phyloP scores from a whole-genome alignment of 92 coral and sea anemone species.

The Blastomussa wellsi region DNA sequence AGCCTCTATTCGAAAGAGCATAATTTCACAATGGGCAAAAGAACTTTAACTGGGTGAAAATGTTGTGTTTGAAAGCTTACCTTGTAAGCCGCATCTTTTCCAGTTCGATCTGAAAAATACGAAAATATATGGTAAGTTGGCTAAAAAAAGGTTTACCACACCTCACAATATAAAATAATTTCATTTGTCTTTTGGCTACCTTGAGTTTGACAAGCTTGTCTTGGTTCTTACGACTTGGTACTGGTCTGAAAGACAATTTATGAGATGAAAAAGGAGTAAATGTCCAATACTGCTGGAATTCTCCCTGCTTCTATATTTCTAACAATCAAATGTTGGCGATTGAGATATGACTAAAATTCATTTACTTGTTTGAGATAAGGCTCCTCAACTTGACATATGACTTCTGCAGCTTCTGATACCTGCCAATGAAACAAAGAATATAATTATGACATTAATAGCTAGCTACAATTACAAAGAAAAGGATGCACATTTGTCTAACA shows the following conservation, averaged over 20 bases:
- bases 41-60: not conserved
- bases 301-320: not conserved
- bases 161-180: not conserved
- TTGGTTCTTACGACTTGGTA: conserved; percentile 74
- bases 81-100: conserved; percentile 82
- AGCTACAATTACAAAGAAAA: not conserved
- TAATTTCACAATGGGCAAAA: not conserved
- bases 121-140: not conserved
- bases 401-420: conserved; percentile 89
- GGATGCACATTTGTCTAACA: not conserved
- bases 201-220: conserved; percentile 79
- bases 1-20: not conserved
- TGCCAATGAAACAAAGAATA: conserved; percentile 18
- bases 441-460: not conserved
- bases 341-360: not conserved
- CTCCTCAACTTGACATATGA: conserved; percentile 73
- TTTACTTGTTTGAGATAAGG: conserved; percentile 79
- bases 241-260: conserved; percentile 60
- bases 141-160: not conserved
- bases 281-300: not conserved
- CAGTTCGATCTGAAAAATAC: conserved; percentile 68
- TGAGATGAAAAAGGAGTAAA: not conserved
- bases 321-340: not conserved
- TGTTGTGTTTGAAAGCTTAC: conserved; percentile 46
- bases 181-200: conserved; percentile 37